Evolutionary conservation across 2,888 invertebrate genomes (phyloP).

Genomic region (Chromoteleia sp.): DNA sequence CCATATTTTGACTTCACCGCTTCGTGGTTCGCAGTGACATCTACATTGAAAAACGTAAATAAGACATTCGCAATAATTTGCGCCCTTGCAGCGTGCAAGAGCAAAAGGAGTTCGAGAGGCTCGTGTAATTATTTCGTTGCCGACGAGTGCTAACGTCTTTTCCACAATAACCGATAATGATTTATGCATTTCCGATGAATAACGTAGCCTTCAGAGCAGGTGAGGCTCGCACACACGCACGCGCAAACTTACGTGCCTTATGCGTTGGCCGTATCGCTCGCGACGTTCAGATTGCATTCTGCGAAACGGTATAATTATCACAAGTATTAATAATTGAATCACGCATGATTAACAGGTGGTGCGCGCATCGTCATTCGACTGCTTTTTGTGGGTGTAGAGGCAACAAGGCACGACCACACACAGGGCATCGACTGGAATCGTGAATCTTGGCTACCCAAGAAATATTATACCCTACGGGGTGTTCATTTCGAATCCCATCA

Average conservation of each 20-base stretch:
- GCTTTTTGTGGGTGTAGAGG: slow-evolving; percentile 55
- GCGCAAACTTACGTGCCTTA: slow-evolving; percentile 22
- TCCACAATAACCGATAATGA: slow-evolving; percentile 75
- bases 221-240: slow-evolving; percentile 48
- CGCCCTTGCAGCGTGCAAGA: slow-evolving; percentile 11
- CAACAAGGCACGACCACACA: slow-evolving; percentile 67
- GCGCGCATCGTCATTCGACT: slow-evolving; percentile 60
- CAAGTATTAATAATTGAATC: slow-evolving; percentile 80
- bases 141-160: slow-evolving; percentile 76
- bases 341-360: slow-evolving; percentile 79
- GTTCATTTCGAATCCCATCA: slow-evolving; percentile 65
- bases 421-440: slow-evolving; percentile 59
- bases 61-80: slow-evolving; percentile 59
- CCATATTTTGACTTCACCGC: slow-evolving; percentile 1
- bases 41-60: slow-evolving; percentile 54
- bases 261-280: slow-evolving; percentile 15
- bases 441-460: slow-evolving; percentile 53
- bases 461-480: slow-evolving; percentile 68
- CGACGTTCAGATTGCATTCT: slow-evolving; percentile 46
- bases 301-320: slow-evolving; percentile 76
- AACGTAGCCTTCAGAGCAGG: slow-evolving; percentile 52
- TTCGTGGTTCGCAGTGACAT: slow-evolving; percentile 41
- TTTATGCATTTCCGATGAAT: slow-evolving; percentile 77
- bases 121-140: slow-evolving; percentile 78
- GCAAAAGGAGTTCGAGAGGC: slow-evolving; percentile 28